Evolutionary conservation across 2,797 vertebrate genomes (phyloP), one percentile per base, ranked within the genome.

Genomic region (Molothrus aeneus): DNA sequence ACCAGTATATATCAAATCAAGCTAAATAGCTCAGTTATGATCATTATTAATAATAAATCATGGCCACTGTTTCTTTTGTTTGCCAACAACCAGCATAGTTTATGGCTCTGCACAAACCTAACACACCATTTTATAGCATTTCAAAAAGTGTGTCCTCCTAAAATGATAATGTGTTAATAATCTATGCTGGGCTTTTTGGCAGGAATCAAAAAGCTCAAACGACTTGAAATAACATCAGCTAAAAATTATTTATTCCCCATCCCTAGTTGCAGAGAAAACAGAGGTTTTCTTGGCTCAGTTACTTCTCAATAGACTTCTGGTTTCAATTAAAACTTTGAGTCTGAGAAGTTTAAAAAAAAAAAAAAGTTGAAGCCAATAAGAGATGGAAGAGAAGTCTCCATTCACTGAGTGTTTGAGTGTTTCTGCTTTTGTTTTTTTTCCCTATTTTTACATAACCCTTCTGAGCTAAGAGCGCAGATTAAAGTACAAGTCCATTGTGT

Each of bases 311-410:
- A 97, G 97, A 96, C 94, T 97, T 98, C 97, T 98, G 97, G 97
- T 98, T 98, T 98, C 97, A 98, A 98, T 98, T 98, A 98, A 97
- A 98, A 97, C 93, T 97, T 97, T 80, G 93, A 97, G 91, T 97
- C 96, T 97, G 96, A 97, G 95, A 97, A 93, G 92, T 95, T 94
- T 45, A 80, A 90, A 92, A 92, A 84, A 95, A 97, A 97, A 94
- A 97, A 88, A 64, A 82, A 72, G 26, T 40, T 66, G 60, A 98
- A 90, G 61, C 70, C 71, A 96, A 42, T 88, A 96, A 95, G 86
- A 95, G 66, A 80, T 86, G 90, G 90, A 88, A 83, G 53, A 93
- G 86, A 90, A 96, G 71, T 82, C 90, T 90, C 94, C 93, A 93
- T 96, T 93, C 90, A 91, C 72, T 84, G 80, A 65, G n/a, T 69